Evolutionary conservation across 2,888 invertebrate species (phyloP).

Genomic region (Euphydryas editha): DNA sequence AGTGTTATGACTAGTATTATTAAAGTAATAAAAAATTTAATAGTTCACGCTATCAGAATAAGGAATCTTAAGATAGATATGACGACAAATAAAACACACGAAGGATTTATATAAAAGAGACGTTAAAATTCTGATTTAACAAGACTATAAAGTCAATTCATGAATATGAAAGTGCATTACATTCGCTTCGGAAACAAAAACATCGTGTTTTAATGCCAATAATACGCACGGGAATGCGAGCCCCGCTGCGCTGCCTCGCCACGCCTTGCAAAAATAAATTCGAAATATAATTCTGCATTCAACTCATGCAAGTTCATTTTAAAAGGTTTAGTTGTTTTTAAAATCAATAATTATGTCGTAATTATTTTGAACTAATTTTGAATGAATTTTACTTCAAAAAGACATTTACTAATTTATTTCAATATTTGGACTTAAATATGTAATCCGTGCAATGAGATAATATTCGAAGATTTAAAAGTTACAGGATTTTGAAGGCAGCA

Average conservation of each 20-base stretch:
- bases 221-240: constrained; percentile 52
- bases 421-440: constrained; percentile 2
- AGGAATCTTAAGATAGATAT: not conserved
- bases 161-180: constrained; percentile 64
- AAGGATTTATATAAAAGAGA: constrained; percentile 36
- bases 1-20: not conserved
- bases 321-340: constrained; percentile 34
- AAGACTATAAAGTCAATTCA: constrained; percentile 60
- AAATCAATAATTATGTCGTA: constrained; percentile 22
- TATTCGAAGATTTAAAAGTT: constrained; percentile 14
- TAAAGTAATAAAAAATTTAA: not conserved
- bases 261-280: constrained; percentile 51
- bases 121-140: constrained; percentile 57
- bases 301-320: constrained; percentile 37
- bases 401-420: not conserved
- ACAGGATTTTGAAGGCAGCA: constrained; percentile 18
- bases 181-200: constrained; percentile 58
- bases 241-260: constrained; percentile 35
- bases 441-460: not conserved
- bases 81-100: constrained; percentile 4
- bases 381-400: constrained; percentile 1
- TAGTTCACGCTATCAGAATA: not conserved
- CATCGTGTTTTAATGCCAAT: constrained; percentile 58
- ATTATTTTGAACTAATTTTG: constrained; percentile 19
- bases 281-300: constrained; percentile 51